phyloP scores from a whole-genome alignment of 2,888 invertebrate species.

The Caenorhabditis sulstoni region DNA sequence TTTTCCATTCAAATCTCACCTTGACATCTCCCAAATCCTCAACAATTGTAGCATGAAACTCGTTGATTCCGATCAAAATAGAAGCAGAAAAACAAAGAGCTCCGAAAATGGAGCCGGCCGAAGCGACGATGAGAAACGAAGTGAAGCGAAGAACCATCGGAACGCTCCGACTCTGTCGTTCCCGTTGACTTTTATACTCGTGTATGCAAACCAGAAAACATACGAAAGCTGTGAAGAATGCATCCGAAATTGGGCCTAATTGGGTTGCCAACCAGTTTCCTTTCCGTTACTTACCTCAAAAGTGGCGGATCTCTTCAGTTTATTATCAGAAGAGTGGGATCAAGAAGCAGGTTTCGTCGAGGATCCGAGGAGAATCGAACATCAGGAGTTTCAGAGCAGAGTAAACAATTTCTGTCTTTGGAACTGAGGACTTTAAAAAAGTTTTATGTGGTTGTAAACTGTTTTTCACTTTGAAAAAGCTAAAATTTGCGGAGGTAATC shows the following conservation, averaged over 20 bases:
- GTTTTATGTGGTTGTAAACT: too few relatives aligned
- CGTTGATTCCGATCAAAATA: conserved; percentile 37
- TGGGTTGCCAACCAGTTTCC: conserved; percentile 13
- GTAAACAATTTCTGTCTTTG: too few relatives aligned
- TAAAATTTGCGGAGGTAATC: too few relatives aligned
- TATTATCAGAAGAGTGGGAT: too few relatives aligned
- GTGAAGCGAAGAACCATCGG: conserved; percentile 33
- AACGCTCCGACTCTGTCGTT: not conserved
- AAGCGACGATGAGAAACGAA: conserved; percentile 14
- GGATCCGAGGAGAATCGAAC: too few relatives aligned
- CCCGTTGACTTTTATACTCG: conserved; percentile 22
- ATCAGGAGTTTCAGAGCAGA: too few relatives aligned
- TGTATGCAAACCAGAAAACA: conserved; percentile 18
- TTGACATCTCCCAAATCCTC: conserved; percentile 37
- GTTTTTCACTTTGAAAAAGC: too few relatives aligned
- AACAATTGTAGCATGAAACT: conserved; percentile 18
- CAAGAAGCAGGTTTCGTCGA: too few relatives aligned
- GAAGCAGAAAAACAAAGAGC: conserved; percentile 31
- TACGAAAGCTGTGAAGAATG: conserved; percentile 7
- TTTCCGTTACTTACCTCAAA: conserved; percentile 15
- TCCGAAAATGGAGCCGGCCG: conserved; percentile 35
- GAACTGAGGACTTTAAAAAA: too few relatives aligned
- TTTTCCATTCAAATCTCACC: conserved; percentile 7
- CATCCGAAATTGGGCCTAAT: conserved; percentile 37
- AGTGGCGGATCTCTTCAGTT: not conserved